phyloP scores from a whole-genome alignment of 2,113 vertebrate species.

The Myrmecobius fasciatus region DNA sequence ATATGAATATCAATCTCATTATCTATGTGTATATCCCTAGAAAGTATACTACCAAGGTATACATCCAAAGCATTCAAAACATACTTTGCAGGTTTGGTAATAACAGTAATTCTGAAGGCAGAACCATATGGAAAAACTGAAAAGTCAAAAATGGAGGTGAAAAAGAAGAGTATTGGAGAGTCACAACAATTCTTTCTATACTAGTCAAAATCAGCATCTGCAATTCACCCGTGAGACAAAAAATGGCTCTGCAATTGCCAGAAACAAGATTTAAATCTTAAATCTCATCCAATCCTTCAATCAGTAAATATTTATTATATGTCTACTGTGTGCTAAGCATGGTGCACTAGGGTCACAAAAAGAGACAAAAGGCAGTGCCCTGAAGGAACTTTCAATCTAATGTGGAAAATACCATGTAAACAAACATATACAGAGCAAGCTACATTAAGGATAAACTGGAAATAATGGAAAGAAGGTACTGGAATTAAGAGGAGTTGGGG shows the following conservation, averaged over 20 bases:
- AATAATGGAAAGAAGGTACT: background rate
- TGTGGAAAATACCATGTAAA: background rate
- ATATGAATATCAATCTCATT: too few relatives aligned
- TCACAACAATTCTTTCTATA: background rate
- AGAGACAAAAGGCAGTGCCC: background rate
- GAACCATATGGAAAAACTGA: too few relatives aligned
- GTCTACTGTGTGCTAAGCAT: background rate
- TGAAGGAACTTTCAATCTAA: background rate
- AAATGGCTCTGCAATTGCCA: background rate
- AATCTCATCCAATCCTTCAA: background rate
- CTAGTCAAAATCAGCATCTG: background rate
- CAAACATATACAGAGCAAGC: background rate
- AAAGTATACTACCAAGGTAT: too few relatives aligned
- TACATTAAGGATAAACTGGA: background rate
- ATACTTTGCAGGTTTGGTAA: too few relatives aligned
- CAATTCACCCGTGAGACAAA: background rate
- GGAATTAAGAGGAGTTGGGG: background rate
- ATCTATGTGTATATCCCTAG: too few relatives aligned
- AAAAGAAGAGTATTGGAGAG: background rate
- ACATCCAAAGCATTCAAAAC: too few relatives aligned
- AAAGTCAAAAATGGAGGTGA: too few relatives aligned
- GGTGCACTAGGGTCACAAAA: background rate
- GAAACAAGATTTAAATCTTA: background rate
- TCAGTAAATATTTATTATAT: background rate
- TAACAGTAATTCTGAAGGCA: too few relatives aligned